Percentiles rank a stretch among this genome's conserved stretches.
phyloP scores from a whole-genome alignment of 2,113 vertebrate species.

The Nicator chloris region DNA sequence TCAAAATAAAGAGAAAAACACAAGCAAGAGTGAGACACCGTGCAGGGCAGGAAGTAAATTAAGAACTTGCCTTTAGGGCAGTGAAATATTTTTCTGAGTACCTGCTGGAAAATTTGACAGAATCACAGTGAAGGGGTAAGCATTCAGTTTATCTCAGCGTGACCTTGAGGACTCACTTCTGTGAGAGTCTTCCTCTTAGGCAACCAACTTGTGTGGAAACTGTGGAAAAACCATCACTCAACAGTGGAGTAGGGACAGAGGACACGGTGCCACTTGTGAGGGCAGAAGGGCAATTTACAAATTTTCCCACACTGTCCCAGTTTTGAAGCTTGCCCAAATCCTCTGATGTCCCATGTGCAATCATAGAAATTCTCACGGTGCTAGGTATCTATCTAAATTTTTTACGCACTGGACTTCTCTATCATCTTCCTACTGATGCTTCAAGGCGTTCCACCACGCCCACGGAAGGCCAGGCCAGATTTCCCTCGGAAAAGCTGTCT shows the following conservation, averaged over 20 bases:
- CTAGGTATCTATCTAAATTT: not conserved
- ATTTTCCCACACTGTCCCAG: not conserved
- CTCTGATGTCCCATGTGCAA: not conserved
- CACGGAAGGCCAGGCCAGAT: not conserved
- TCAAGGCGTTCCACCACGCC: not conserved
- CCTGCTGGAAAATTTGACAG: conserved; percentile 20
- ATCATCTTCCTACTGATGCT: not conserved
- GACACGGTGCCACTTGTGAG: accelerated
- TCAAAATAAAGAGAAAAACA: conserved; percentile 48
- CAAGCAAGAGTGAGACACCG: conserved; percentile 7
- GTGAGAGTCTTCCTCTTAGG: not conserved
- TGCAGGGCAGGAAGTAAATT: conserved; percentile 63
- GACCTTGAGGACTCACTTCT: not conserved
- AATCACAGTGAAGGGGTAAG: not conserved
- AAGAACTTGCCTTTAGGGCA: conserved; percentile 45
- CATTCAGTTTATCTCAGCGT: not conserved
- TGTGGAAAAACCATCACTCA: not conserved
- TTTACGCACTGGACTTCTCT: not conserved
- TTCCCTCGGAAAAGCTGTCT: not conserved
- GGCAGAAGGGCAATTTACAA: not conserved
- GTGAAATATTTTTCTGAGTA: not conserved
- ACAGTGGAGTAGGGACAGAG: not conserved
- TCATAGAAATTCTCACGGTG: not conserved
- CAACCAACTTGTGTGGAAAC: not conserved
- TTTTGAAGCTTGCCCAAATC: not conserved